phyloP scores from a whole-genome alignment of 2,888 invertebrate genomes.

The Mamestra brassicae region DNA sequence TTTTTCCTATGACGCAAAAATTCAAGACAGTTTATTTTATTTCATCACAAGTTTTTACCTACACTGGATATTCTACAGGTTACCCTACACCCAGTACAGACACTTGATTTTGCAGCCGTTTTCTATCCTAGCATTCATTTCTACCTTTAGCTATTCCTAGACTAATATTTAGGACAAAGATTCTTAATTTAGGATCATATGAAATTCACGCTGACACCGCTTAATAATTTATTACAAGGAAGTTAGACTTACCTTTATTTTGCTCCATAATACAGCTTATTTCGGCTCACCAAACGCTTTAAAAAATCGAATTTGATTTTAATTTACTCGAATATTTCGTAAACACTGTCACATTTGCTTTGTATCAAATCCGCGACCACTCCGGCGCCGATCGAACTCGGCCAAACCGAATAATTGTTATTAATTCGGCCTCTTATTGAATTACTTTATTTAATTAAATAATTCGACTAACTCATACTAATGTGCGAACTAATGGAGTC shows the following conservation, averaged over 20 bases:
- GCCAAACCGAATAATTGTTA: conserved; percentile 83
- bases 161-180: neutral
- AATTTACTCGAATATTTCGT: conserved; percentile 59
- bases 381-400: conserved; percentile 77
- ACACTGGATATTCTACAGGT: no score
- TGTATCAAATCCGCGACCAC: conserved; percentile 76
- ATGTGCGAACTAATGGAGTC: conserved; percentile 90
- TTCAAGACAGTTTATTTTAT: neutral
- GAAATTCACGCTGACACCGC: neutral
- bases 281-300: conserved; percentile 30
- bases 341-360: conserved; percentile 81
- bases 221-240: neutral
- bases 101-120: neutral
- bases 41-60: neutral
- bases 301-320: conserved; percentile 59
- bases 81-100: neutral
- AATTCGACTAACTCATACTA: conserved; percentile 89
- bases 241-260: conserved; percentile 81
- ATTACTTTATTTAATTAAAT: conserved; percentile 90
- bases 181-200: conserved; percentile 5
- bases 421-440: conserved; percentile 89
- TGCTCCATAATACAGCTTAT: conserved; percentile 78
- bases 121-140: neutral
- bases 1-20: neutral
- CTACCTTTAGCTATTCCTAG: neutral